phyloP scores from a whole-genome alignment of 2,113 vertebrate genomes.

The Alouatta palliata region DNA sequence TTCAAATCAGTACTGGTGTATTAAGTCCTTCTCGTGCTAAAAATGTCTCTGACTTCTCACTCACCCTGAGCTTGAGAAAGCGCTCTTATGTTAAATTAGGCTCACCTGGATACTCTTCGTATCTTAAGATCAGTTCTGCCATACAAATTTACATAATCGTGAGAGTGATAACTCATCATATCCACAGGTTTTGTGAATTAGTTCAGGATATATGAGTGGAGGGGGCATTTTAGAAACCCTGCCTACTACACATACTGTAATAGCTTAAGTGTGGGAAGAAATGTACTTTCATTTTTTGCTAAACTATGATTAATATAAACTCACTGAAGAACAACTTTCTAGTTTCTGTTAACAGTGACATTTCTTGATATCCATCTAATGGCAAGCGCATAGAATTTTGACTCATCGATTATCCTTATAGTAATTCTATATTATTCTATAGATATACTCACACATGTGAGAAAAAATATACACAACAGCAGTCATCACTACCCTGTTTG shows the following conservation, averaged over 20 bases:
- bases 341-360: background rate
- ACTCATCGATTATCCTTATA: background rate
- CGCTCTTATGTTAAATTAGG: background rate
- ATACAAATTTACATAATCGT: background rate
- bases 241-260: background rate
- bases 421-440: background rate
- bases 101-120: background rate
- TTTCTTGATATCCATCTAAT: background rate
- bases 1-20: background rate
- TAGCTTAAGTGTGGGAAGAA: background rate
- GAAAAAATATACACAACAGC: background rate
- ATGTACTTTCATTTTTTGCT: background rate
- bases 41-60: background rate
- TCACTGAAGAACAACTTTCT: background rate
- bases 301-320: background rate
- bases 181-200: background rate
- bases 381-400: background rate
- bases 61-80: background rate
- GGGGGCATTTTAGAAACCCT: background rate
- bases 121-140: background rate
- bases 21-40: background rate
- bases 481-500: background rate
- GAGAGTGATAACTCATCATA: background rate
- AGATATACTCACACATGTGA: background rate
- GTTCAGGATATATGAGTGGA: background rate